Conservation (phyloP, 2,797 vertebrate genomes). For the Mionectes olivaceus region DNA sequence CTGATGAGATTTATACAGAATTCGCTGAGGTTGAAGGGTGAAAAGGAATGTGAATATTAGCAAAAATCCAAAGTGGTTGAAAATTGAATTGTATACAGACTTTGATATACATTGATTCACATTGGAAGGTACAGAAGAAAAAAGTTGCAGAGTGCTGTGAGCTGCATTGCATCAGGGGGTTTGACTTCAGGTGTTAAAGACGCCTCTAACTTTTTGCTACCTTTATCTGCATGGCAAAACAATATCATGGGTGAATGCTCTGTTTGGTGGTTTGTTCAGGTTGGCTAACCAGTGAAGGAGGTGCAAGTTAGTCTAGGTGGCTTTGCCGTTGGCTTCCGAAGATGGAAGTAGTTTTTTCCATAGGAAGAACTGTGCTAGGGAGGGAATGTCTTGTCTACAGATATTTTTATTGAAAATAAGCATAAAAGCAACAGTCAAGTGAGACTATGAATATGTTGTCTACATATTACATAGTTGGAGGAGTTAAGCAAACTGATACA, state of each 20-base stretch:
- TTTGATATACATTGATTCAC: neutral
- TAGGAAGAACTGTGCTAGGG: neutral
- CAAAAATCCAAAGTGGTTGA: neutral
- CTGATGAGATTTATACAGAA: neutral
- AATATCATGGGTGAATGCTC: fast-evolving
- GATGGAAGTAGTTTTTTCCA: neutral
- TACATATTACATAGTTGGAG: neutral
- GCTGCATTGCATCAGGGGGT: fast-evolving
- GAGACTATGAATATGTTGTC: neutral
- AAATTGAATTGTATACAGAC: neutral
- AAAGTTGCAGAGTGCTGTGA: neutral
- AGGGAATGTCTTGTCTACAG: neutral
- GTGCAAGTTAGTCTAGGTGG: neutral
- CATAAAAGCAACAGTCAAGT: neutral
- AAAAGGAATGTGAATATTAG: neutral
- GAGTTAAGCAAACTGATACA: neutral
- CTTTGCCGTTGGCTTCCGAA: neutral
- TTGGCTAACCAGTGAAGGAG: neutral
- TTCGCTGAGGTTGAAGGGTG: neutral
- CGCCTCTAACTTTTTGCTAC: neutral
- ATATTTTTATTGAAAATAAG: neutral
- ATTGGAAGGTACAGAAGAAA: neutral
- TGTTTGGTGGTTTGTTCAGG: neutral
- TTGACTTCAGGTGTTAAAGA: neutral
- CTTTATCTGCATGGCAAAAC: neutral